Conservation (phyloP, 2,113 vertebrate species). For the Himantopus leucocephalus region DNA sequence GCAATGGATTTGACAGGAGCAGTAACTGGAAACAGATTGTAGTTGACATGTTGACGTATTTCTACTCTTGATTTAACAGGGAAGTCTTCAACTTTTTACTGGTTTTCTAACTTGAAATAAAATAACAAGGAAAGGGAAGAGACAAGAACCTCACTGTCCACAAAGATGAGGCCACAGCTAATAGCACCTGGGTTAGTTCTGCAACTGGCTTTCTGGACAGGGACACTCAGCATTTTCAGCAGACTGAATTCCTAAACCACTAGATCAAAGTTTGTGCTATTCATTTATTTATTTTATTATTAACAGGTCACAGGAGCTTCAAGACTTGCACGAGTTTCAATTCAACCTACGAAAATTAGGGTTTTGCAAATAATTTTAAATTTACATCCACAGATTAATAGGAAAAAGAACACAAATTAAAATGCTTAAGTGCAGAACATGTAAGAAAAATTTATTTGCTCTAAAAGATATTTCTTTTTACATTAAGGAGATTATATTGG, state of each 20-base stretch:
- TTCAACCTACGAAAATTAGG: neutral
- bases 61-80: conserved; percentile 17
- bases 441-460: neutral
- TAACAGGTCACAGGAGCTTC: neutral
- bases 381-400: neutral
- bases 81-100: neutral
- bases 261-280: neutral
- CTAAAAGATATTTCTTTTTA: neutral
- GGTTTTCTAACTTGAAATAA: neutral
- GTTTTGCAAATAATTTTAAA: neutral
- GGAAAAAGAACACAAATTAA: neutral
- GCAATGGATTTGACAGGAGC: conserved; percentile 12
- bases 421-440: neutral
- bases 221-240: neutral
- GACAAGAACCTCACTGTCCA: neutral
- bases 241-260: neutral
- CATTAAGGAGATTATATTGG: neutral
- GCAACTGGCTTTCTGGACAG: neutral
- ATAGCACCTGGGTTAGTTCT: neutral
- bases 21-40: conserved; percentile 25
- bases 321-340: neutral
- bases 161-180: neutral
- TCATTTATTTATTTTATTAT: neutral
- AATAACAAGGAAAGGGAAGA: neutral
- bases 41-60: neutral